Evolutionary conservation across 1,140 invertebrate species (phyloP).

Genomic region (Drosophila setifemur): DNA sequence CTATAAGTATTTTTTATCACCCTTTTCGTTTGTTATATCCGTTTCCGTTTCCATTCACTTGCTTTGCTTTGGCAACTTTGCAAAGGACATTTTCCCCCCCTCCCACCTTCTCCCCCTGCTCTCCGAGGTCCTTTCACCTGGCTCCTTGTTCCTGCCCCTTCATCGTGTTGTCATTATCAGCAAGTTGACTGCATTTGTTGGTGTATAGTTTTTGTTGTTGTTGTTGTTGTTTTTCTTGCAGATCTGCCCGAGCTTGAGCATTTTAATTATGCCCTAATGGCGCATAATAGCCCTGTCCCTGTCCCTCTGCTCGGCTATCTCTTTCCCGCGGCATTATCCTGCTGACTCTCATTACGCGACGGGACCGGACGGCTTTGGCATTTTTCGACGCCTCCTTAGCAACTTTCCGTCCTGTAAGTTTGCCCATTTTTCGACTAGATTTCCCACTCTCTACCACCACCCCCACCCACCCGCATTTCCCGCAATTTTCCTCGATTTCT

Average conservation of each 20-base stretch:
- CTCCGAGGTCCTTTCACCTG: too few species aligned
- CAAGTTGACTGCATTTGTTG: conserved; percentile 21
- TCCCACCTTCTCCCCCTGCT: neutral
- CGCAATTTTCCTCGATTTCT: neutral
- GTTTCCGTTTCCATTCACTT: too few species aligned
- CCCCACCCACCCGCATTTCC: neutral
- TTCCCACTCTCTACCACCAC: conserved; percentile 16
- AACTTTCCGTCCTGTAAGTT: conserved; percentile 35
- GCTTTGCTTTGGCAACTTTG: too few species aligned
- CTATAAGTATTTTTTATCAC: too few species aligned
- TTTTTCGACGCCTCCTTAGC: conserved; percentile 10
- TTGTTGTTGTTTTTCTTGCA: conserved; percentile 8
- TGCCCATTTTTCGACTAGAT: conserved; percentile 57
- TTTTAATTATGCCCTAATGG: conserved; percentile 82
- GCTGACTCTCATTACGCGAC: conserved; percentile 33
- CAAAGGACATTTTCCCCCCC: too few species aligned
- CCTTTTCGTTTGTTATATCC: too few species aligned
- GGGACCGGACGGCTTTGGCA: conserved; percentile 48
- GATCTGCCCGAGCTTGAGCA: conserved; percentile 69
- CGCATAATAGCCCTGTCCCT: conserved; percentile 69
- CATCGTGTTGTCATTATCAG: conserved; percentile 50
- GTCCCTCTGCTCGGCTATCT: neutral
- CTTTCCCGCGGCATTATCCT: neutral
- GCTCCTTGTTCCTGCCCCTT: neutral
- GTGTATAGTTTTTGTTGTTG: conserved; percentile 21